Evolutionary conservation across 2,888 invertebrate species (phyloP).

Genomic region (Clistopyga incitator): DNA sequence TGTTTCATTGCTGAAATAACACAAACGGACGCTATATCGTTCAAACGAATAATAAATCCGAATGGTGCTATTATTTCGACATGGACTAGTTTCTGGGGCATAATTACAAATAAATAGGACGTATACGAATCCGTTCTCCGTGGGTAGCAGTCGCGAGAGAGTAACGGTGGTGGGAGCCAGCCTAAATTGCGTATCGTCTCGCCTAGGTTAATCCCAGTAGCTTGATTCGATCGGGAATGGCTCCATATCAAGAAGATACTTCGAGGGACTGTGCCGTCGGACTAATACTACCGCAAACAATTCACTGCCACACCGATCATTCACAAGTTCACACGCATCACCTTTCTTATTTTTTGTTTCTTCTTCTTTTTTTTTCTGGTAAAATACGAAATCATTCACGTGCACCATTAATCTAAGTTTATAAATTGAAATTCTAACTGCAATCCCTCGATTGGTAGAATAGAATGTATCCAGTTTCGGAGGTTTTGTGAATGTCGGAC

Average conservation of each 20-base stretch:
- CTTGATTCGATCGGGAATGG: slow-evolving; percentile 9
- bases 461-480: slow-evolving; percentile 99
- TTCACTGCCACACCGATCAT: slow-evolving; percentile 63
- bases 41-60: slow-evolving; percentile 66
- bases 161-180: slow-evolving; percentile 25
- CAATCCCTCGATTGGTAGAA: slow-evolving; percentile 98
- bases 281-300: slow-evolving; percentile 59
- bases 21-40: slow-evolving; percentile 68
- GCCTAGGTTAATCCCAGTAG: slow-evolving; percentile 22
- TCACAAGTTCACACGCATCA: slow-evolving; percentile 69
- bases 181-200: slow-evolving; percentile 33
- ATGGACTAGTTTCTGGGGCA: slow-evolving; percentile 79
- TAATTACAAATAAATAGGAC: slow-evolving; percentile 74
- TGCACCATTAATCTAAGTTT: slow-evolving; percentile 62
- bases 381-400: slow-evolving; percentile 72
- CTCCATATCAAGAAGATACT: slow-evolving; percentile 23
- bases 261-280: slow-evolving; percentile 30
- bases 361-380: slow-evolving; percentile 55
- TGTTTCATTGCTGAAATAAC: slow-evolving; percentile 58
- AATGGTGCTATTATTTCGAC: slow-evolving; percentile 73
- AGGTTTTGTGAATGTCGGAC: slow-evolving; percentile 99
- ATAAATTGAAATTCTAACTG: slow-evolving; percentile 77
- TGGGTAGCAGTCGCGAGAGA: slow-evolving; percentile 14
- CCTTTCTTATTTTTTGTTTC: slow-evolving; percentile 28
- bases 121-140: slow-evolving; percentile 39